Conservation (phyloP, 2,888 invertebrate species). For the Halocaridina rubra region DNA sequence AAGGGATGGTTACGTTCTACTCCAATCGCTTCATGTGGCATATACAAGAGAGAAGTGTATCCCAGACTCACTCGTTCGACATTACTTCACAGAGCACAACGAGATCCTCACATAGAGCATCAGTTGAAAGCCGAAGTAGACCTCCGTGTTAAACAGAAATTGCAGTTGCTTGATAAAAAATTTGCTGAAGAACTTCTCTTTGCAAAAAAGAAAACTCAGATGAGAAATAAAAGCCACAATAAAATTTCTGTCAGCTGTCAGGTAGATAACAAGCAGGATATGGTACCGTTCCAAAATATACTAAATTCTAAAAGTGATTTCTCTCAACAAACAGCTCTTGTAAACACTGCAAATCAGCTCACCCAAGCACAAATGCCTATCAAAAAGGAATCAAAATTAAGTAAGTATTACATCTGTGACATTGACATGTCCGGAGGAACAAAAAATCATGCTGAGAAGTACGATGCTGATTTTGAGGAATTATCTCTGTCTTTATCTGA, state of each 20-base stretch:
- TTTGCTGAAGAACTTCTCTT: not conserved
- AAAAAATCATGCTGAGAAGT: not conserved
- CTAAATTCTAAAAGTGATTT: not conserved
- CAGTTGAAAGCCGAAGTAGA: constrained; percentile 27
- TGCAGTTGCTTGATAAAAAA: constrained; percentile 20
- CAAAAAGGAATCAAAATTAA: not conserved
- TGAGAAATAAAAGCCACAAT: not conserved
- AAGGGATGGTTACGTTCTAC: constrained; percentile 40
- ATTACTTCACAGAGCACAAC: constrained; percentile 24
- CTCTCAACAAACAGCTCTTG: not conserved
- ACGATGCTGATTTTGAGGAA: constrained; percentile 3
- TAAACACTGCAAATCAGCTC: not conserved
- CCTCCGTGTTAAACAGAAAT: not conserved
- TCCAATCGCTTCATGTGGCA: constrained; percentile 7
- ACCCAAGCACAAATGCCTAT: too few relatives aligned
- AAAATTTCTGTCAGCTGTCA: constrained; percentile 22
- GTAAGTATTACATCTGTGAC: not conserved
- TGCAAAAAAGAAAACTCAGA: not conserved
- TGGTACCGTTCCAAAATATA: not conserved
- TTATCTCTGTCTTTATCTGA: not conserved
- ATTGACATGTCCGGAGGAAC: not conserved
- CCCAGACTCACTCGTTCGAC: constrained; percentile 37
- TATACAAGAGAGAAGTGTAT: not conserved
- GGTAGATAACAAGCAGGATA: not conserved
- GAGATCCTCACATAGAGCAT: constrained; percentile 14